Conservation (phyloP, 2,888 invertebrate genomes). For the Mantis religiosa region DNA sequence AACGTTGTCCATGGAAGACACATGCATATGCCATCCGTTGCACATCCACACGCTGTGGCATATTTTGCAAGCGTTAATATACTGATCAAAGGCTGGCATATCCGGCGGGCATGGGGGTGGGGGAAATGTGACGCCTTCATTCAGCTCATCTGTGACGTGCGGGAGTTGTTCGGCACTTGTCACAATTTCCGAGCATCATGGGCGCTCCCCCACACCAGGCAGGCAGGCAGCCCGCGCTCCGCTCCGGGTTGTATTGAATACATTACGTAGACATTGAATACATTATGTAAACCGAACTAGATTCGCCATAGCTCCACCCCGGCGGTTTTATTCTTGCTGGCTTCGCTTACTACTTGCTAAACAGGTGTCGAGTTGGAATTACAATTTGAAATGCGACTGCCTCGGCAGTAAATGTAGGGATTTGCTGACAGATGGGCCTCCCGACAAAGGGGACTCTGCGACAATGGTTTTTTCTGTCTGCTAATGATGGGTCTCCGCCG, state of each 20-base stretch:
- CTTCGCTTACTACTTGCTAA: neutral
- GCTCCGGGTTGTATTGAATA: slow-evolving; percentile 15
- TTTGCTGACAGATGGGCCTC: slow-evolving; percentile 14
- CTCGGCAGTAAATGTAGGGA: slow-evolving; percentile 7
- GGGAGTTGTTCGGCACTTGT: slow-evolving; percentile 11
- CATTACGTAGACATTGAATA: slow-evolving; percentile 16
- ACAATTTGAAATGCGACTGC: neutral
- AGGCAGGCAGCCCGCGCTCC: neutral
- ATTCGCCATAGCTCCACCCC: neutral
- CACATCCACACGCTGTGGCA: neutral
- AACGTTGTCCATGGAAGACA: neutral
- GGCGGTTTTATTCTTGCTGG: neutral
- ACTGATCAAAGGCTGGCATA: neutral
- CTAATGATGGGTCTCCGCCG: neutral
- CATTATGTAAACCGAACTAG: slow-evolving; percentile 16
- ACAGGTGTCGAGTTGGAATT: neutral
- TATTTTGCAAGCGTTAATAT: neutral
- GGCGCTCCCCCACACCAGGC: neutral
- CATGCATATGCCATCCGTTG: neutral
- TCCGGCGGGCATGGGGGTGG: neutral
- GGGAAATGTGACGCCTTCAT: slow-evolving; percentile 17
- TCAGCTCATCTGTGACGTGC: slow-evolving; percentile 13
- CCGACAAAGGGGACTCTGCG: neutral
- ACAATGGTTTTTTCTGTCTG: neutral
- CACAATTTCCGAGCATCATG: slow-evolving; percentile 10